Evolutionary conservation across 1,140 invertebrate genomes (phyloP), one percentile per base, ranked within the genome.

Genomic region (Eueides isabella): DNA sequence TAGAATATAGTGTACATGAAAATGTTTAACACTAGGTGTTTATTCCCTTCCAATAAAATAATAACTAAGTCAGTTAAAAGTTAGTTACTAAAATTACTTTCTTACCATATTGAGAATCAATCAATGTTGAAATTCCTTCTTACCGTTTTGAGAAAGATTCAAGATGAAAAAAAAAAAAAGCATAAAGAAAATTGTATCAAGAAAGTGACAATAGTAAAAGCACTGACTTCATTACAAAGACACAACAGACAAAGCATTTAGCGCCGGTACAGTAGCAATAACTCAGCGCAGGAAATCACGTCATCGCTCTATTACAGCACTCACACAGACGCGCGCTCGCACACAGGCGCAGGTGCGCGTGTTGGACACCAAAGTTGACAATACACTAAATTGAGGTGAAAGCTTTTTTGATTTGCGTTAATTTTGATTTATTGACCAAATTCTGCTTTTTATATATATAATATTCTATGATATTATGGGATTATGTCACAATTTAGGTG

Each of bases 211-310:
- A 55, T 55, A 55, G 26, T 19, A 1, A 70, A 70, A n/a, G 55
- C 30, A 81, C 87, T 74, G 48, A 1, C 48, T 9, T 23, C 87
- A 11, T 2, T 61, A 85, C 87, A 91, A 92, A 80, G 87, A 87
- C 79, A 88, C 79, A n/a, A 19, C 83, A 75, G 19, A 23, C 77
- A 61, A 83, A 86, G 71, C 88, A 85, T 91, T 91, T 91, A 92
- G 90, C 87, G 85, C 84, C 87, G 86, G 83, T 83, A 91, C 91
- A 93, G 92, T 92, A 91, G 91, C 91, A 91, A 91, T 92, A 92
- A 92, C 88, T 93, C 87, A 90, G 85, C 89, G 85, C 90, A 92
- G 89, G 91, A 92, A 93, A 93, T 93, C 92, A 93, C 92, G 90
- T 93, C 92, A 92, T 90, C 92, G 92, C 89, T 94, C 91, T 92